Conservation (phyloP, 2,113 vertebrate species). For the Crotophaga sulcirostris region DNA sequence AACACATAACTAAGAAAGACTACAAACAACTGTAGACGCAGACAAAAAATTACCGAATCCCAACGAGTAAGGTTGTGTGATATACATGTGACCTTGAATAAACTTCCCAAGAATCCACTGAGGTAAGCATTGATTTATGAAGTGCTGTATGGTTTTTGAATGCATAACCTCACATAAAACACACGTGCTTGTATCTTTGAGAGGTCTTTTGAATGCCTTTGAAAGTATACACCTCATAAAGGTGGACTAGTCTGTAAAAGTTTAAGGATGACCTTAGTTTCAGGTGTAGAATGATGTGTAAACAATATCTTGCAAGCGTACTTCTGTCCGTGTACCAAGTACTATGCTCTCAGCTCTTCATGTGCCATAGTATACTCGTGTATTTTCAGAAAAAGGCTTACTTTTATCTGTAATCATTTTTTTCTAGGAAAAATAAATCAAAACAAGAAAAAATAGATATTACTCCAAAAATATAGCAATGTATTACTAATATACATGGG, state of each 20-base stretch:
- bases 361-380: too few relatives aligned
- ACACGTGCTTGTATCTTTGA: background rate
- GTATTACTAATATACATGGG: background rate
- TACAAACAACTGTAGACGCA: background rate
- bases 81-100: background rate
- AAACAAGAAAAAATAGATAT: background rate
- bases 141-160: background rate
- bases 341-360: background rate
- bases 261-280: background rate
- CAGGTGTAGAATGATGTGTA: background rate
- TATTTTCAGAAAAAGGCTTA: background rate
- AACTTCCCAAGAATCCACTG: background rate
- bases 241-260: background rate
- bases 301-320: background rate
- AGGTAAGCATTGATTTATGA: background rate
- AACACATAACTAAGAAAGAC: background rate
- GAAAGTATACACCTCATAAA: background rate
- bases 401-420: background rate
- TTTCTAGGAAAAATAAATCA: background rate
- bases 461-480: background rate
- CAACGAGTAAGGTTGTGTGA: background rate
- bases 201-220: background rate
- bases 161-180: background rate
- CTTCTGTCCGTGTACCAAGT: background rate
- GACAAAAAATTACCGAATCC: background rate